phyloP scores from a whole-genome alignment of 2,888 invertebrate species.

The Orgyia antiqua region DNA sequence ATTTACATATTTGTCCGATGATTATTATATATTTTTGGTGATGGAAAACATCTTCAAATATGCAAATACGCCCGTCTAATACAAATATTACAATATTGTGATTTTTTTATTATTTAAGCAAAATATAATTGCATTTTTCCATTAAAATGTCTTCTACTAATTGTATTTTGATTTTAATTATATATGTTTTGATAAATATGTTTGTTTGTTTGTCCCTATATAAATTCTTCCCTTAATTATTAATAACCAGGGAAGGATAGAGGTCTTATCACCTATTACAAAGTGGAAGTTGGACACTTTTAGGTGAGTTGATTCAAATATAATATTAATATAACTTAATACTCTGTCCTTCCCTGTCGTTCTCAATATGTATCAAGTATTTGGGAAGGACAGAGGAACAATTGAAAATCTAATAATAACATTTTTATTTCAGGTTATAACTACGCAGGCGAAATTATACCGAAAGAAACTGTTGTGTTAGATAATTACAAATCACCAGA shows the following conservation, averaged over 20 bases:
- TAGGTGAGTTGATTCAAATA: slow-evolving; percentile 62
- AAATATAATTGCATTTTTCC: slow-evolving; percentile 16
- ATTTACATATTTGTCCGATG: too few species aligned
- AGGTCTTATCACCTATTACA: slow-evolving; percentile 67
- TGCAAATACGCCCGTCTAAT: too few species aligned
- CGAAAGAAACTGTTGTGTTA: slow-evolving; percentile 29
- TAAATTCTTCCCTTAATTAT: slow-evolving; percentile 53
- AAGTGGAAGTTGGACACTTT: slow-evolving; percentile 69
- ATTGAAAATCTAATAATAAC: slow-evolving; percentile 1
- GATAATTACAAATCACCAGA: slow-evolving; percentile 53
- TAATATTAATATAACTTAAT: slow-evolving; percentile 41
- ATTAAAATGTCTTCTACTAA: slow-evolving; percentile 26
- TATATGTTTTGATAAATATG: slow-evolving; percentile 39
- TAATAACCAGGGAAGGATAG: slow-evolving; percentile 67
- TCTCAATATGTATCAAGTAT: slow-evolving; percentile 25
- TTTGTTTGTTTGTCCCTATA: slow-evolving; percentile 38
- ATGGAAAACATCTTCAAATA: too few species aligned
- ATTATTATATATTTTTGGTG: too few species aligned
- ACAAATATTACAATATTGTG: too few species aligned
- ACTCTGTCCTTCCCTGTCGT: slow-evolving; percentile 81
- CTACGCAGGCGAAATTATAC: slow-evolving; percentile 38
- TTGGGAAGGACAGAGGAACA: slow-evolving; percentile 71
- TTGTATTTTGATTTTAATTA: slow-evolving; percentile 47
- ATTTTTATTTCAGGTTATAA: slow-evolving; percentile 46
- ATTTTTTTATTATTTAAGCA: slow-evolving; percentile 15